These are phyloP conservation scores for Wasmannia auropunctata DNA, from an alignment of 1,140 invertebrate genomes.

Conservation along the genomic window DNA sequence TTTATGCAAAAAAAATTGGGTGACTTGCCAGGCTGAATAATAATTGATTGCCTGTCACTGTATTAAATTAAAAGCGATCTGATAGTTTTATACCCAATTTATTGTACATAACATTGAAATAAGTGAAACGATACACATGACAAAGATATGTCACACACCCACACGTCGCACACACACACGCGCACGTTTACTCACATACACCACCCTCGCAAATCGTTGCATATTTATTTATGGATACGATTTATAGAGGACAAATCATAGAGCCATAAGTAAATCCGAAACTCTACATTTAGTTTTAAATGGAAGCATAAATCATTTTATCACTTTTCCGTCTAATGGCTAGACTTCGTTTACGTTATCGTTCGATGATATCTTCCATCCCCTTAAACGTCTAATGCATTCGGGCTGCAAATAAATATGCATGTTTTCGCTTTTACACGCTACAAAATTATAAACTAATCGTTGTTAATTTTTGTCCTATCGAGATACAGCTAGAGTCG, in stretches of 20 bases:
- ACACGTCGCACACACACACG: background rate
- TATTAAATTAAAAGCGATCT: background rate
- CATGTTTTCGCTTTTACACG: conserved; percentile 20
- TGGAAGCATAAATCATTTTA: conserved; percentile 74
- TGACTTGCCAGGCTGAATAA: background rate
- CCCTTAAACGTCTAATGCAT: conserved; percentile 65
- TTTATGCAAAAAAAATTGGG: too few relatives aligned
- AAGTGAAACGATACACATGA: conserved; percentile 35
- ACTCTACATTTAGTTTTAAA: conserved; percentile 68
- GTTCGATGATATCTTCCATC: conserved; percentile 63
- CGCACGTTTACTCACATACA: background rate
- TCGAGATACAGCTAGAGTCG: background rate
- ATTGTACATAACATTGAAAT: conserved; percentile 34
- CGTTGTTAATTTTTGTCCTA: background rate
- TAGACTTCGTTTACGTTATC: conserved; percentile 68
- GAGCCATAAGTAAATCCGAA: conserved; percentile 59
- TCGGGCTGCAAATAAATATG: conserved; percentile 63
- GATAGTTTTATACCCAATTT: conserved; percentile 23
- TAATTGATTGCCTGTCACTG: background rate
- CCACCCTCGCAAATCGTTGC: conserved; percentile 64
- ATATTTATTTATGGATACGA: conserved; percentile 69
- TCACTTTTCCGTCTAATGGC: conserved; percentile 64
- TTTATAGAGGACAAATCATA: conserved; percentile 69
- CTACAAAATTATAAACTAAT: conserved; percentile 34
- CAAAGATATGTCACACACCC: conserved; percentile 30